Evolutionary conservation across 2,797 vertebrate species (phyloP), one percentile per base, ranked within the genome.

Genomic region (Lepilemur ruficaudatus): DNA sequence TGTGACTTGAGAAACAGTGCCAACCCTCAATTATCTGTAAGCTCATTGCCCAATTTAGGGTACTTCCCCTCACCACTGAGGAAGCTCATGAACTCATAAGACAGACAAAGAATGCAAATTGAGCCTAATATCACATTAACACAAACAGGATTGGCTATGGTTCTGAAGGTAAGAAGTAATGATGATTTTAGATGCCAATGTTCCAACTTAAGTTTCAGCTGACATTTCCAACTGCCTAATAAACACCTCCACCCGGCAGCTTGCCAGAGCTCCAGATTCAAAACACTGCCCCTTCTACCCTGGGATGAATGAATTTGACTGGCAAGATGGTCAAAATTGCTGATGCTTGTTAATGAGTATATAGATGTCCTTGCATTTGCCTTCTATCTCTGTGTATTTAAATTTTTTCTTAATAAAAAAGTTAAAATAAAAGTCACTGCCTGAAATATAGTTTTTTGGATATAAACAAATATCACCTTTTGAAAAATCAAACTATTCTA

Each of bases 401-500:
- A 89, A 89, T 30, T 65, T 82, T 96, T 89, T 41, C 55, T 92
- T 78, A 65, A 78, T 67, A 69, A 76, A 73, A 80, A 61, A 3
- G 14, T 30, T 69, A 46, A 81, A 82, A 81, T 70, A 70, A 85
- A 90, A 88, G 7, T 72, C 28, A 86, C 17, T 80, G n/a, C 43
- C 57, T 55, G 17, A 75, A 75, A 46, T 75, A 65, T 7, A 50
- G 25, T 22, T 78, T 85, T 86, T 78, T 43, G 41, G 43, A 61
- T 83, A 67, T 48, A 63, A 83, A 43, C 30, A 96, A 85, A 84
- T 83, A 63, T 4, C 22, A 57, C 50, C 30, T 46, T 83, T 83
- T n/a, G 23, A 79, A 83, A 96, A 92, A 57, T 82, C 81, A 75
- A 83, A 43, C 13, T 83, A 57, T 75, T 94, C 76, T 83, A 94